phyloP scores from a whole-genome alignment of 2,113 vertebrate species.

The Puma concolor region DNA sequence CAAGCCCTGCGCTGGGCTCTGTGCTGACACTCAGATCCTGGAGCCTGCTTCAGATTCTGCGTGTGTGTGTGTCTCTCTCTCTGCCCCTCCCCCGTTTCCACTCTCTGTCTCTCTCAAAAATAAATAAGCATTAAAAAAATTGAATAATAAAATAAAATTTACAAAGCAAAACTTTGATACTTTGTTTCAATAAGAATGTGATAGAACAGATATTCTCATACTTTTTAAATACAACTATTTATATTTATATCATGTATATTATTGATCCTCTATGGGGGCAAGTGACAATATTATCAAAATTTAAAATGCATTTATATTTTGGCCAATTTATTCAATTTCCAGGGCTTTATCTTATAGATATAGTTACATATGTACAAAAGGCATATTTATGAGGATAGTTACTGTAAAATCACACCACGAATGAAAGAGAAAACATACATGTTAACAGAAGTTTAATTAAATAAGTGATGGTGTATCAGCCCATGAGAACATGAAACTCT shows the following conservation, averaged over 20 bases:
- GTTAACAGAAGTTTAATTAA: not conserved
- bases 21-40: no score
- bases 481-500: not conserved
- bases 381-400: not conserved
- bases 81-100: no score
- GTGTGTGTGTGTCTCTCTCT: no score
- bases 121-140: not conserved
- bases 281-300: not conserved
- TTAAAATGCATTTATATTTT: not conserved
- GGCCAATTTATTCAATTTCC: not conserved
- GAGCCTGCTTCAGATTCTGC: no score
- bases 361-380: not conserved
- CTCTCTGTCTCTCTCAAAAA: no score
- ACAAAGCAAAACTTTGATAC: not conserved
- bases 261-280: not conserved
- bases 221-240: not conserved
- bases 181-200: not conserved
- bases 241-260: not conserved
- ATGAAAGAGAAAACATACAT: not conserved
- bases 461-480: not conserved
- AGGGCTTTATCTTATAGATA: not conserved
- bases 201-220: not conserved
- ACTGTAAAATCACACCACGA: not conserved
- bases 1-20: no score
- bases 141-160: not conserved